phyloP scores from a whole-genome alignment of 1,140 invertebrate genomes.

The Euglossa dilemma region DNA sequence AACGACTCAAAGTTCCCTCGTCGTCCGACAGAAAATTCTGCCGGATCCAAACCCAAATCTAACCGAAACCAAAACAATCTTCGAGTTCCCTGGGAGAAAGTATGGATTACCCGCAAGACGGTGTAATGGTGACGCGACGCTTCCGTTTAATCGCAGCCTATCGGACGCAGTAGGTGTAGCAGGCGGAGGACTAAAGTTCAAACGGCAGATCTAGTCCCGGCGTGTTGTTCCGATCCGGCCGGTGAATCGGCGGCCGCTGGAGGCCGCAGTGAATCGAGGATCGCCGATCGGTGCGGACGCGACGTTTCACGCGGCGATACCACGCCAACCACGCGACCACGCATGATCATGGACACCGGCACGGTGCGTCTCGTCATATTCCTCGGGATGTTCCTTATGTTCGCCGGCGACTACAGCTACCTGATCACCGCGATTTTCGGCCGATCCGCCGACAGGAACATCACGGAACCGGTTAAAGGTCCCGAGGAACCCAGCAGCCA shows the following conservation, averaged over 20 bases:
- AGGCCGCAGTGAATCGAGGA: constrained; percentile 43
- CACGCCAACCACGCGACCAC: background rate
- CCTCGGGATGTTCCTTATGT: constrained; percentile 79
- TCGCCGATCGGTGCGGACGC: constrained; percentile 39
- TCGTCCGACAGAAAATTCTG: too few species aligned
- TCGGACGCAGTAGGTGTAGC: constrained; percentile 21
- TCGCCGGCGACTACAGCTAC: constrained; percentile 78
- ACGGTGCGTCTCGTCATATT: constrained; percentile 80
- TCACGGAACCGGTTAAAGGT: constrained; percentile 54
- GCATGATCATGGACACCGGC: constrained; percentile 75
- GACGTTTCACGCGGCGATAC: background rate
- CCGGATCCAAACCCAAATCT: too few species aligned
- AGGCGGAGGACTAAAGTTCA: constrained; percentile 28
- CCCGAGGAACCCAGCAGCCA: constrained; percentile 63
- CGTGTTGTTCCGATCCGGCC: constrained; percentile 12
- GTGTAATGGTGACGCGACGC: background rate
- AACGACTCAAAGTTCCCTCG: too few species aligned
- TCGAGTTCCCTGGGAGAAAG: too few species aligned
- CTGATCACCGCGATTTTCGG: constrained; percentile 78
- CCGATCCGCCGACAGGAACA: constrained; percentile 61
- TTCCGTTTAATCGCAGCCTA: constrained; percentile 13
- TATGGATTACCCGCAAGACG: too few species aligned
- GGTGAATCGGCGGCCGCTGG: constrained; percentile 15
- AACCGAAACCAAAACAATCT: too few species aligned
- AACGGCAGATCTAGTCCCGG: constrained; percentile 19